Percentiles rank a stretch among this genome's conserved stretches.
Evolutionary conservation across 2,113 vertebrate genomes (phyloP).

Genomic region (Dromiciops gliroides): DNA sequence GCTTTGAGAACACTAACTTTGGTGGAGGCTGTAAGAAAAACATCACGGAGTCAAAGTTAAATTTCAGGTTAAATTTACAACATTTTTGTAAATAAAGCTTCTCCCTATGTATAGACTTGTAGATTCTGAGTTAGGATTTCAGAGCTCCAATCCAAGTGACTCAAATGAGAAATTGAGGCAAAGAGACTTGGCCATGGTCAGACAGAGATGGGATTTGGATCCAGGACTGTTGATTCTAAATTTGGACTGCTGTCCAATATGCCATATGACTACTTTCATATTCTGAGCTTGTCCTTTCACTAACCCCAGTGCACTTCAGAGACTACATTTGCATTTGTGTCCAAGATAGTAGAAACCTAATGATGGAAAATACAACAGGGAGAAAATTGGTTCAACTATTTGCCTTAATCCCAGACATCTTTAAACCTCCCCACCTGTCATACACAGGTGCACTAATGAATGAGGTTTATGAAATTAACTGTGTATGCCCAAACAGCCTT

Average conservation of each 20-base stretch:
- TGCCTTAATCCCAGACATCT: neutral
- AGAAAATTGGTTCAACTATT: neutral
- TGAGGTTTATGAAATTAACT: slow-evolving; percentile 13
- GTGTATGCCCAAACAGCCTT: neutral
- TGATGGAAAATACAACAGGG: neutral
- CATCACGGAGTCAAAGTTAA: slow-evolving; percentile 25
- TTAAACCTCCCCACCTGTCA: neutral
- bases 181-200: neutral
- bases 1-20: slow-evolving; percentile 44
- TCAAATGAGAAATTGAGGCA: neutral
- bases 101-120: neutral
- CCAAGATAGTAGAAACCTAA: neutral
- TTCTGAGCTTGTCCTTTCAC: neutral
- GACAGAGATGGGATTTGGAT: neutral
- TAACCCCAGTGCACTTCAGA: no score
- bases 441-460: slow-evolving; percentile 14
- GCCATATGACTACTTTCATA: neutral
- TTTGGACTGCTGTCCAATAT: neutral
- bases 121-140: neutral
- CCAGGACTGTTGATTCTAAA: neutral
- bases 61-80: slow-evolving; percentile 54
- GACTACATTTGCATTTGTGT: neutral
- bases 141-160: neutral
- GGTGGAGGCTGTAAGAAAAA: slow-evolving; percentile 22
- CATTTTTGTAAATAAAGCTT: no score